These are phyloP conservation scores for Seladonia tumulorum DNA, from an alignment of 2,888 invertebrate species.

Conservation along the genomic window DNA sequence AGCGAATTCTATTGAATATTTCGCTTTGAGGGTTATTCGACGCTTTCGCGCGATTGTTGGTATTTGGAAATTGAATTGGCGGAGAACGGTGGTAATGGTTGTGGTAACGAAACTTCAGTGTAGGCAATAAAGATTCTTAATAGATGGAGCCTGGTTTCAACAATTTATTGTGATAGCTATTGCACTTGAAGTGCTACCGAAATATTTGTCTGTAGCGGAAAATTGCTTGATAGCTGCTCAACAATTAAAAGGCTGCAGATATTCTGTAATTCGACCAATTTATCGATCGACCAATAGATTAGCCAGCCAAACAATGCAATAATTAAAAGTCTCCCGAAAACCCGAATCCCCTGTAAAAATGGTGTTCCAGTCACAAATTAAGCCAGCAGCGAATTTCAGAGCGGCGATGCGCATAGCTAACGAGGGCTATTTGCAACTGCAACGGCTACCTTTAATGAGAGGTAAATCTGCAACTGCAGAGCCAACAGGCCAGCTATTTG, in stretches of 20 bases:
- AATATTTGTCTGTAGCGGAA: neutral
- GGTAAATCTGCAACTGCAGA: neutral
- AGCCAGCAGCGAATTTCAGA: neutral
- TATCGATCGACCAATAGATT: neutral
- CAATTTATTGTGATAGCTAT: too few relatives aligned
- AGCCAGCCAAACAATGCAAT: neutral
- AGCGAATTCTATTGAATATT: neutral
- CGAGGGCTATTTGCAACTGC: neutral
- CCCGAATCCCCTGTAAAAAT: neutral
- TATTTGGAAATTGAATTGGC: neutral
- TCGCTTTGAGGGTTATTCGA: neutral
- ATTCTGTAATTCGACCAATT: too few relatives aligned
- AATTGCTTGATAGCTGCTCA: neutral
- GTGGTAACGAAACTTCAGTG: neutral
- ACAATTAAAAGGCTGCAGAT: neutral
- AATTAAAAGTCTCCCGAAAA: neutral
- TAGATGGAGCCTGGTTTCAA: too few relatives aligned
- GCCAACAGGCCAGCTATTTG: neutral
- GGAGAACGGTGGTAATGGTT: neutral
- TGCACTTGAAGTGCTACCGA: too few relatives aligned
- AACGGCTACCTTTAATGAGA: conserved; percentile 9
- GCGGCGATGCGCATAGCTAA: neutral
- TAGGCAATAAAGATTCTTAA: neutral
- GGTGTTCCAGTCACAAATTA: neutral
- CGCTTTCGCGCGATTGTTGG: neutral